These are phyloP conservation scores for Pollicipes pollicipes DNA, from an alignment of 1,140 invertebrate genomes.

Conservation along the genomic window DNA sequence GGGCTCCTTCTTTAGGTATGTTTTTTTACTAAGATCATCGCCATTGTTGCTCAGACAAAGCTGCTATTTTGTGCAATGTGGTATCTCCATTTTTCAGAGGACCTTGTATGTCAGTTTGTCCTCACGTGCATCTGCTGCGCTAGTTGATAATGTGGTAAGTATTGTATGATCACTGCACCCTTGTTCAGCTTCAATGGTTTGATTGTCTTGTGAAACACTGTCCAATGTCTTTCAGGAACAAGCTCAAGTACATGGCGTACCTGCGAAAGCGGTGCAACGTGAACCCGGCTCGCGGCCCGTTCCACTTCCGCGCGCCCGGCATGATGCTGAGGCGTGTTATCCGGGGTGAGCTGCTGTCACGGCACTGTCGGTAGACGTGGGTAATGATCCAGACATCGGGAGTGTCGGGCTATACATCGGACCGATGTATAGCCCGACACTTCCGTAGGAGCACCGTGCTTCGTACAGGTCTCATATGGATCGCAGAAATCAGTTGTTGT, in stretches of 20 bases:
- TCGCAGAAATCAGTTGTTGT: no score
- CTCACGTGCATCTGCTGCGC: not conserved
- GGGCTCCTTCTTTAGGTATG: slow-evolving; percentile 80
- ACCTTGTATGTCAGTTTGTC: not conserved
- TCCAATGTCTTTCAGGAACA: slow-evolving; percentile 46
- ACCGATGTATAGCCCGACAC: slow-evolving; percentile 5
- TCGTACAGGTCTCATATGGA: not conserved
- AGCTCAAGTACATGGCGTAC: slow-evolving; percentile 92
- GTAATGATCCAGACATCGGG: no score
- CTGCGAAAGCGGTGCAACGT: slow-evolving; percentile 94
- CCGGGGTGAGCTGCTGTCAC: slow-evolving; percentile 44
- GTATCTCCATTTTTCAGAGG: no score
- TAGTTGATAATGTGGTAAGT: slow-evolving; percentile 7
- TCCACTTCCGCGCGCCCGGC: slow-evolving; percentile 91
- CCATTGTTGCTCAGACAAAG: no score
- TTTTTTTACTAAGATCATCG: no score
- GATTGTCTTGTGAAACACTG: no score
- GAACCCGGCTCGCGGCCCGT: slow-evolving; percentile 91
- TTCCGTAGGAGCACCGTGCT: not conserved
- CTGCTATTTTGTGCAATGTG: no score
- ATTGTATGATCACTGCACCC: slow-evolving; percentile 8
- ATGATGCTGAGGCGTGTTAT: slow-evolving; percentile 95
- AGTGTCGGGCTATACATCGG: slow-evolving; percentile 7
- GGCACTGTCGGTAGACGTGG: no score
- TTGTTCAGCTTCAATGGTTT: slow-evolving; percentile 42